Percentiles rank a stretch among this genome's conserved stretches.
Conservation (phyloP, 1,140 invertebrate genomes). For the Zaprionus camerounensis region DNA sequence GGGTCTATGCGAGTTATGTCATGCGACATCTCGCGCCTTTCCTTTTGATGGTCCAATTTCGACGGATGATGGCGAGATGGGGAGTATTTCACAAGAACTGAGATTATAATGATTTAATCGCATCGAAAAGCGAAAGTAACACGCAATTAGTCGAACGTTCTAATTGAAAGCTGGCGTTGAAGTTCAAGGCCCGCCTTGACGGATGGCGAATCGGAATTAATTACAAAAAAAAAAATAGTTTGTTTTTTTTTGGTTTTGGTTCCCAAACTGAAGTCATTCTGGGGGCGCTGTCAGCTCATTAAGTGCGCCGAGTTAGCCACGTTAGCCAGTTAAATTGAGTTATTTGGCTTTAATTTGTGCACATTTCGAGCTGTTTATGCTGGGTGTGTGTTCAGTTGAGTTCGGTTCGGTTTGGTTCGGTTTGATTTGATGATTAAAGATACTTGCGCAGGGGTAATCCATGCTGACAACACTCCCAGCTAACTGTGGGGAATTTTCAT, state of each 20-base stretch:
- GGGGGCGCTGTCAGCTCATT: slow-evolving; percentile 63
- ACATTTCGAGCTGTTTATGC: slow-evolving; percentile 13
- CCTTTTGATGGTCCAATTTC: slow-evolving; percentile 29
- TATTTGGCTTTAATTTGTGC: slow-evolving; percentile 42
- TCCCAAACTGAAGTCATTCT: slow-evolving; percentile 25
- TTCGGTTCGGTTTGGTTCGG: neutral
- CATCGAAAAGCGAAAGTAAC: slow-evolving; percentile 71
- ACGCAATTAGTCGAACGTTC: slow-evolving; percentile 51
- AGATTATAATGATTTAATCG: slow-evolving; percentile 42
- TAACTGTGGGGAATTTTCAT: slow-evolving; percentile 42
- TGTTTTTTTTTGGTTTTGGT: slow-evolving; percentile 5
- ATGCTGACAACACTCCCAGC: slow-evolving; percentile 39
- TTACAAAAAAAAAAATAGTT: slow-evolving; percentile 45
- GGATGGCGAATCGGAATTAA: slow-evolving; percentile 78
- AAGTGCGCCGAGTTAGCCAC: slow-evolving; percentile 48
- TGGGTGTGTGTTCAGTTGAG: slow-evolving; percentile 24
- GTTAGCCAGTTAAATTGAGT: slow-evolving; percentile 38
- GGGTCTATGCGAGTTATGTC: slow-evolving; percentile 44
- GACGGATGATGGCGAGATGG: neutral
- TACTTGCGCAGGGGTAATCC: slow-evolving; percentile 8
- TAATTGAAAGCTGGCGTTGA: slow-evolving; percentile 52
- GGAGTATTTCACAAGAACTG: slow-evolving; percentile 64
- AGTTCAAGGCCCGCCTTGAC: slow-evolving; percentile 67
- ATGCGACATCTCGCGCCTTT: slow-evolving; percentile 40
- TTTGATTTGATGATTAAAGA: slow-evolving; percentile 42